Base-by-base conservation (phyloP, 92 coral and sea anemone species). In the Phenganax marumi region DNA sequence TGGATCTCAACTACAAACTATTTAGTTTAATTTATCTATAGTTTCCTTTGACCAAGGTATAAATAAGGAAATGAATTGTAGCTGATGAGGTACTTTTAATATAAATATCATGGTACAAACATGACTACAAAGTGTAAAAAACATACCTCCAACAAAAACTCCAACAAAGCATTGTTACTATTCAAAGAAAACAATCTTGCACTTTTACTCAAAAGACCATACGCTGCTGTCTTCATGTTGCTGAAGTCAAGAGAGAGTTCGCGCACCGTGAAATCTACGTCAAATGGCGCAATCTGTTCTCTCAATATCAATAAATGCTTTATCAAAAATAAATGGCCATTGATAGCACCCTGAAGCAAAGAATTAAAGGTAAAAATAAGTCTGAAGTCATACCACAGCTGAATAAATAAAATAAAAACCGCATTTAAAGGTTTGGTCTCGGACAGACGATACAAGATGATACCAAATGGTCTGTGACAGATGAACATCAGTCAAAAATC, bases 241-340 rank as follows among this genome's bases (percentile, higher is more conserved):
- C 99, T 96, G 87, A 96, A 96, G 84, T 96, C 99, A 51, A 96
- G 91, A 13, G 97, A 90, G 85, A 96, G 90, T 81, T 96, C 99
- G 60, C 93, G 93, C 66, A 96, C 97, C 14, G 97, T 94, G 68
- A 96, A 96, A 81, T 96, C 99, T 22, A 96, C 99, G 70, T 96
- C 97, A 87, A 96, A 96, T 18, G 99, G 97, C 39, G 99, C 99
- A 47, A 96, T 96, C 89, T 96, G 99, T 86, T 96, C 99, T 72
- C 99, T 86, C 62, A 96, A 90, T 68, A 96, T 96, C 85, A 96
- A 89, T 5, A 96, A 85, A 75, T 96, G 99, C 65, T 96, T 96
- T 81, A 96, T 96, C 21, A 96, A 77, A 87, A 96, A 96, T 72
- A 96, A 23, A 73, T 96, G 90, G 55, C 99, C 97, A 80, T 96